Base-by-base conservation (phyloP, 2,113 vertebrate species). In the Oryzias woworae region DNA sequence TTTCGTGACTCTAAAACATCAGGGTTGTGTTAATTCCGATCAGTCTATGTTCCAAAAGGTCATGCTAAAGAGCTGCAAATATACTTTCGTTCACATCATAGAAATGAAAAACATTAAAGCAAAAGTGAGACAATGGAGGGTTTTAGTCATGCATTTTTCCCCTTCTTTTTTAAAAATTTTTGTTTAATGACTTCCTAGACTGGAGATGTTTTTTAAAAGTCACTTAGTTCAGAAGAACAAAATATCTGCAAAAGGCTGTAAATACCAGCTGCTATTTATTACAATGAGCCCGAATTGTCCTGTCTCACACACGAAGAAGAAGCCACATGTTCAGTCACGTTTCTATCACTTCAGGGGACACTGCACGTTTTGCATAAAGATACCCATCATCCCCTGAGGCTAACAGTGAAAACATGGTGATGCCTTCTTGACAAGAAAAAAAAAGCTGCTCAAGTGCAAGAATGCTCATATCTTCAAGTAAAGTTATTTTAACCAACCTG, bases 181-280 rank as follows among this genome's bases (percentile, higher is more conserved):
- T 46, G 55, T 43, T 52, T 60, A 53, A 53, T 71, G 44, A 66
- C 77, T 73, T 79, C 78, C 57, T 78, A 67, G 76, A 74, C 71
- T 73, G 66, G 76, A 81, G 77, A 85, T 85, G 73, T 84, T 75
- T 84, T 71, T 81, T 69, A 42, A 64, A 81, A 85, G 73, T 80
- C 76, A 65, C 62, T 85, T 60, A 70, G 68, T 77, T 70, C 77
- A 71, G 71, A 75, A 71, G 73, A 69, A 82, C 83, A 80, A 52
- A 67, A 63, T 62, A 46, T 71, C 70, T 67, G 62, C 48, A 64
- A 69, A 63, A 70, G 53, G 62, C 75, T 75, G 63, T 62, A 69
- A 77, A 80, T 74, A 58, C 53, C 86, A 85, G 82, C 73, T 86
- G 86, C 66, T 80, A 62, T 57, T 66, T 83, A 85, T 88, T 86